Percentiles rank a stretch among this genome's conserved stretches.
These are phyloP conservation scores for Sinelater perroti DNA, from an alignment of 2,888 invertebrate genomes.

Conservation along the genomic window DNA sequence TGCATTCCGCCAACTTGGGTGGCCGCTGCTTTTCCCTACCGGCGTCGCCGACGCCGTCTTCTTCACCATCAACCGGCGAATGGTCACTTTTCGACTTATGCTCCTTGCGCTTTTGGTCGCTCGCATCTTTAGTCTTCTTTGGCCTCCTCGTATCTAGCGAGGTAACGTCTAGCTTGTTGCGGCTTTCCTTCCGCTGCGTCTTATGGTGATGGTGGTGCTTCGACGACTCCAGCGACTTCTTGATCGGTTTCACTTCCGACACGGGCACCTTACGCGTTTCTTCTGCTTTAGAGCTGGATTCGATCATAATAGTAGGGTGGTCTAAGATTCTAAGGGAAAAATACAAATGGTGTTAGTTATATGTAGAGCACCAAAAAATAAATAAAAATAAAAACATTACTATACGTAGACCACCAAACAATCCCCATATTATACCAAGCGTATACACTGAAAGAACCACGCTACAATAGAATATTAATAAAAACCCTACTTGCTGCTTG, in stretches of 20 bases:
- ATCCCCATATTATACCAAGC: too few relatives aligned
- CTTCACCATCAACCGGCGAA: neutral
- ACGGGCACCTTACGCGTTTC: slow-evolving; percentile 47
- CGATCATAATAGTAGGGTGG: slow-evolving; percentile 58
- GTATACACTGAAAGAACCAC: too few relatives aligned
- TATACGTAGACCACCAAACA: too few relatives aligned
- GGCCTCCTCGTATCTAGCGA: slow-evolving; percentile 29
- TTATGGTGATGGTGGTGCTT: slow-evolving; percentile 26
- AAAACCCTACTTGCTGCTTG: slow-evolving; percentile 47
- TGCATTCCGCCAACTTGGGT: slow-evolving; percentile 29
- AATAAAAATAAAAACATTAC: neutral
- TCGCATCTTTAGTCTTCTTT: slow-evolving; percentile 26
- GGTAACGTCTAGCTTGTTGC: slow-evolving; percentile 34
- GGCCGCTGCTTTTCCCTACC: slow-evolving; percentile 7
- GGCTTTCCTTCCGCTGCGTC: slow-evolving; percentile 30
- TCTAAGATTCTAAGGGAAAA: slow-evolving; percentile 25
- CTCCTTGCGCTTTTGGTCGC: slow-evolving; percentile 25
- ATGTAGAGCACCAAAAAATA: neutral
- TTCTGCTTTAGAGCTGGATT: slow-evolving; percentile 52
- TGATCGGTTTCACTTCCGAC: slow-evolving; percentile 53
- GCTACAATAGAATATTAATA: neutral
- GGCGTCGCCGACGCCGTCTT: neutral
- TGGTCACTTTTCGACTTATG: slow-evolving; percentile 17
- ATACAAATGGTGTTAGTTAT: neutral
- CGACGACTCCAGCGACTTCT: slow-evolving; percentile 47